Conservation (phyloP, 2,797 vertebrate species). For the Thripadectes ignobilis region DNA sequence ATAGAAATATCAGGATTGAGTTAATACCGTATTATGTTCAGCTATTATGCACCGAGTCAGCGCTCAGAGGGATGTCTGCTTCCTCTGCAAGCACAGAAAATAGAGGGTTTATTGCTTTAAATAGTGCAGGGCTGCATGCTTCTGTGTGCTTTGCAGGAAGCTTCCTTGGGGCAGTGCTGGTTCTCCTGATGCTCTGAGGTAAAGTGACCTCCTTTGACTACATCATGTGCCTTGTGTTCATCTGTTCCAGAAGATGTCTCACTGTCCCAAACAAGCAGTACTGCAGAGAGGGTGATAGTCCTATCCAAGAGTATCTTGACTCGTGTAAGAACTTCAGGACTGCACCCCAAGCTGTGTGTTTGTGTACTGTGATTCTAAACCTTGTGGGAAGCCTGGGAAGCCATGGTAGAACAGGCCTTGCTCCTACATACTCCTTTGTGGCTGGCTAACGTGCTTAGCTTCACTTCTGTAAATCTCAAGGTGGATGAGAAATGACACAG, state of each 20-base stretch:
- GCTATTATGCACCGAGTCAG: not conserved
- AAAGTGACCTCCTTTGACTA: not conserved
- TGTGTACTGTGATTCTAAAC: too few species aligned
- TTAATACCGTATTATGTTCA: not conserved
- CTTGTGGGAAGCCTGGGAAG: not conserved
- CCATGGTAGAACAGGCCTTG: not conserved
- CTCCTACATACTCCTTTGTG: fast-evolving
- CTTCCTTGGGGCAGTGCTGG: not conserved
- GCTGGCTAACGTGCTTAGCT: not conserved
- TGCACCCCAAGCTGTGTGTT: not conserved
- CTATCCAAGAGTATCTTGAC: not conserved
- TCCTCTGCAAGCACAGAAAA: not conserved
- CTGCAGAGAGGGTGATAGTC: not conserved
- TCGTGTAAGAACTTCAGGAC: not conserved
- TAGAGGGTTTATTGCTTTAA: not conserved
- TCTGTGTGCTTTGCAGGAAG: not conserved
- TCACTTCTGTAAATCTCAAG: not conserved
- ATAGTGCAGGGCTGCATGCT: fast-evolving
- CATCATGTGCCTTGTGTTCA: not conserved
- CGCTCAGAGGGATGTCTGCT: not conserved
- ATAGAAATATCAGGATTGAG: not conserved
- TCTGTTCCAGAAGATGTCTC: not conserved
- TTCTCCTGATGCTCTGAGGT: not conserved
- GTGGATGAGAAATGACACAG: not conserved
- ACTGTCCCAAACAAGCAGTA: not conserved